Evolutionary conservation across 2,113 vertebrate genomes (phyloP), one percentile per base, ranked within the genome.

Genomic region (Syngnathoides biaculeatus): DNA sequence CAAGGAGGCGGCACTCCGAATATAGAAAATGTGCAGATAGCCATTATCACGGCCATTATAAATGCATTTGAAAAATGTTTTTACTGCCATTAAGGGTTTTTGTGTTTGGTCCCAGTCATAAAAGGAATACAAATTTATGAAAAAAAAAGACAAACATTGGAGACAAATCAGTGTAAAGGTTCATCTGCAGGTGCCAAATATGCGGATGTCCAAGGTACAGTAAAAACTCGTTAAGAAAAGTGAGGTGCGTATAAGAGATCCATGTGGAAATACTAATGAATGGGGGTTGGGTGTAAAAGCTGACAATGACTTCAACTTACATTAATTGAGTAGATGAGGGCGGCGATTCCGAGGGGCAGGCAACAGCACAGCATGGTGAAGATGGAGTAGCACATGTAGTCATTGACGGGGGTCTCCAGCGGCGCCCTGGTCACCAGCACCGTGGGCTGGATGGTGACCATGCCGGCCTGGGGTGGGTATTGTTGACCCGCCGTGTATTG

Each of bases 321-420:
- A 4, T 55, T 68, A 66, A 90, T 79, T 52, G 92, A 93, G 79
- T 64, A 90, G 39, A 91, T 69, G 61, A 91, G 83, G 14, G 91
- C 93, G 4, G 80, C 89, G 2, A 93, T 71, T 26, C 93, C 93
- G 7, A 94, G 67, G 0, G 93, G 91, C 38, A 92, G 55, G 69
- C 87, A 94, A 81, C 93, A 94, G 79, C 88, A 93, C 60, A 93
- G 12, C 87, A 92, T n/a, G 71, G 85, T 92, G 77, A 92, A 90
- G 79, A 94, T 88, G 81, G 93, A 94, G 74, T 92, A 93, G 43
- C 78, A 22, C 84, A 93, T 1, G 81, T 94, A 91, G 72, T 94
- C 91, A 0, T 84, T 81, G 48, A 82, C 43, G 0, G 84, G 86
- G n/a, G 76, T 10, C 0, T 6, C 7, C 62, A 89, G 72, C 0